Base-by-base conservation (phyloP, 2,888 invertebrate species). In the Erebia epiphron region DNA sequence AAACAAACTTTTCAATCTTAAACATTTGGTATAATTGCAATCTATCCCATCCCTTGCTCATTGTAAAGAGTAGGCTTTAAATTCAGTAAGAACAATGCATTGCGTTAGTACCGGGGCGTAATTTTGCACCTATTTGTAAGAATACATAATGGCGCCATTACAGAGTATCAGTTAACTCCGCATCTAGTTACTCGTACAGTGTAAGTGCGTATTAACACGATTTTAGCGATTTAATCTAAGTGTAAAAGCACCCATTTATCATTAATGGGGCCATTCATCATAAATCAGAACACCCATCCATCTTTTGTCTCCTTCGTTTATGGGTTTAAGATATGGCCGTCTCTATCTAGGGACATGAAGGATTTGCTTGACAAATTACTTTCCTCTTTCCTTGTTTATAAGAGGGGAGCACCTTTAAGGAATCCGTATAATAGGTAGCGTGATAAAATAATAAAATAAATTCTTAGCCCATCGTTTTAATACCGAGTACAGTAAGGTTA, bases 361-460 rank as follows among this genome's bases (percentile, higher is more conserved):
- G 90, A 90, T 91, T 89, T 89, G 86, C 90, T 90, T 92, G 92
- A 91, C 90, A 91, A 90, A 91, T 91, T 90, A 89, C 90, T 89
- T 90, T 87, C 87, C 86, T 81, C 83, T 86, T 84, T 85, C 85
- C 88, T 87, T 89, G 86, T 87, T 89, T 87, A 82, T 78, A 72
- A 75, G 75, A 67, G 70, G 78, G 78, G 77, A 77, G 78, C 77
- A 73, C 78, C 70, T 71, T 75, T 58, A 49, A 49, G 67, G 58
- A 58, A 49, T 67, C 46, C 67, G 58, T 49, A 35, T 35, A 8
- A 14, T 1, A 46, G 35, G 35, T 35, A 35, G 35, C 35, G 35
- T 35, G 35, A 35, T 35, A 7, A 35, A 35, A 35, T 35, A 35
- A 5, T 7, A 35, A 35, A 0, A 5, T 35, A 0, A 35, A 35